Base-by-base conservation (phyloP, 2,797 vertebrate genomes). In the Cuculus canorus region DNA sequence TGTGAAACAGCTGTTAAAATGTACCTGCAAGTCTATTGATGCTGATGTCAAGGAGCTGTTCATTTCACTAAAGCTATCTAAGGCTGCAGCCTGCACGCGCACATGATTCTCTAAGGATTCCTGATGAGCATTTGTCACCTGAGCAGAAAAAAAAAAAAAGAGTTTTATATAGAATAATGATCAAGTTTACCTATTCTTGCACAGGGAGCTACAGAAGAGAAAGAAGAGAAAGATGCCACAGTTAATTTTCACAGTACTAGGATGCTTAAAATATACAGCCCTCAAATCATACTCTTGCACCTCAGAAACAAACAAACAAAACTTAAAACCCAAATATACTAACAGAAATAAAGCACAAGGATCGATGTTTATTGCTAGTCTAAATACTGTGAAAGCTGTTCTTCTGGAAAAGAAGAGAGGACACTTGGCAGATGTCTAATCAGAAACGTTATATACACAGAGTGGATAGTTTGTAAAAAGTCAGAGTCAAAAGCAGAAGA, bases 31-130 rank as follows among this genome's bases (percentile, higher is more conserved):
- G 96, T 98, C 97, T 56, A 99, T 97, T 96, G 99, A 99, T 91
- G 98, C 97, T 16, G 98, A 97, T 47, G 99, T 98, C 84, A 99
- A 98, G 13, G 99, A 98, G 81, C 97, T 99, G 97, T 99, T 99
- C 98, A 99, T 98, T 96, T 98, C 97, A 93, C 98, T 98, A 86
- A 99, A 99, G 96, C 98, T 99, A 27, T 99, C 99, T 98, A 99
- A 98, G 82, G 99, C 99, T 37, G 98, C 94, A 0, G 98, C 98
- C 87, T 99, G 98, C 43, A 98, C 92, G 95, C 96, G 98, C 87
- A 99, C 98, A 96, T 99, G 99, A 64, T 97, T 98, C 97, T 99
- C 98, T 89, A 99, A 97, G 83, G 98, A 98, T 80, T 97, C 98
- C 85, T 98, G 98, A 52, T 98, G 98, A 71, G 98, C 97, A 90